Conservation (phyloP, 2,797 vertebrate genomes). For the Arctocebus calabarensis region DNA sequence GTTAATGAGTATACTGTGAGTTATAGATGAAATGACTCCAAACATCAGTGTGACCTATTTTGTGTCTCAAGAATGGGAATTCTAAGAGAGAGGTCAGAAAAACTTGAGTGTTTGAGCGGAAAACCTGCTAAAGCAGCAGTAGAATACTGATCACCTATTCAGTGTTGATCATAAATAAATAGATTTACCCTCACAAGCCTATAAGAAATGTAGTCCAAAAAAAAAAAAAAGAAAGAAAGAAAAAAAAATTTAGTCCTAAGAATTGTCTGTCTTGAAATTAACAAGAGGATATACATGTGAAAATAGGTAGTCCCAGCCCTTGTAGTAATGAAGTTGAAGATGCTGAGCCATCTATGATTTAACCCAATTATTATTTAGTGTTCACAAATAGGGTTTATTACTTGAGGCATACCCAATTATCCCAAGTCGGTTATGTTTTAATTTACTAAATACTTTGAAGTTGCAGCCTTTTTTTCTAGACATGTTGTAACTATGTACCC, state of each 20-base stretch:
- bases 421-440: conserved; percentile 15
- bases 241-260: conserved; percentile 21
- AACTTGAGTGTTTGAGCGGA: not conserved
- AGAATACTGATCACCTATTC: not conserved
- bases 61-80: conserved; percentile 33
- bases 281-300: not conserved
- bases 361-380: conserved; percentile 9
- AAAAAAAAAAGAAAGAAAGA: not conserved
- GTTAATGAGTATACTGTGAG: not conserved
- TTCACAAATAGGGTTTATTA: not conserved
- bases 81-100: conserved; percentile 17
- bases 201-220: not conserved
- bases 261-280: not conserved
- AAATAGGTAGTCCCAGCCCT: not conserved
- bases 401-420: conserved; percentile 24
- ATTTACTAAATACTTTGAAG: conserved; percentile 49
- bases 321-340: conserved; percentile 12
- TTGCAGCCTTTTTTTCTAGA: conserved; percentile 9
- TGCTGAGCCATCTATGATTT: not conserved
- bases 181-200: not conserved
- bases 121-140: not conserved
- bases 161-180: not conserved
- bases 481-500: not conserved
- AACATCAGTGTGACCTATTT: conserved; percentile 8
- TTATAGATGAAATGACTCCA: conserved; percentile 5